Evolutionary conservation across 1,140 invertebrate genomes (phyloP), one percentile per base, ranked within the genome.

Genomic region (Cyrtorhinus lividipennis): DNA sequence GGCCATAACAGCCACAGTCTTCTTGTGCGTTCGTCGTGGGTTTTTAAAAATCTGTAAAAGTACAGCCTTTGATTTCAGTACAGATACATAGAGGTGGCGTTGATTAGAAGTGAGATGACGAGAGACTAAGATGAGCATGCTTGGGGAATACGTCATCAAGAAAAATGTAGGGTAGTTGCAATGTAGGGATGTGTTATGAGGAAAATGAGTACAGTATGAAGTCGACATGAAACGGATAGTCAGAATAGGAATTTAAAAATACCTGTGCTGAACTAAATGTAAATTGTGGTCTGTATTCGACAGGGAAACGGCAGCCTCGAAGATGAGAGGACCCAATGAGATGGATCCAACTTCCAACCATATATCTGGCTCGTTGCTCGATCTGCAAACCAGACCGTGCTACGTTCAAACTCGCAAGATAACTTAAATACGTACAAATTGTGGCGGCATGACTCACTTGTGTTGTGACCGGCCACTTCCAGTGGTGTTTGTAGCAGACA

Each of bases 321-420:
- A 77, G 66, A 92, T 81, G 23, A 98, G 78, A 13, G 94, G 92
- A 1, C 94, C 94, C 59, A 97, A 76, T 15, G 86, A 85, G 0
- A 95, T 76, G n/a, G 85, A 87, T 2, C 92, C 93, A 2, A 94
- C 90, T 73, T 97, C 94, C 1, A 98, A 78, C 94, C 94, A 98
- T 61, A 85, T 79, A 66, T 90, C 88, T 46, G 74, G 79, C 58
- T 81, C 73, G 63, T 80, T 61, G 24, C 61, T 65, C 8, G 22
- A 59, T 53, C 64, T 65, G 24, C 8, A 62, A 62, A 20, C 5
- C 15, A 38, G n/a, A n/a, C n/a, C n/a, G n/a, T n/a, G n/a, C n/a
- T n/a, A n/a, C n/a, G n/a, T n/a, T n/a, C n/a, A n/a, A n/a, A n/a
- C n/a, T n/a, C n/a, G n/a, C n/a, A n/a, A n/a, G n/a, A n/a, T n/a